Percentiles rank a stretch among this genome's conserved stretches.
These are phyloP conservation scores for Geodia barretti DNA, from an alignment of 37 sponge, comb jelly and placozoan species.

Conservation along the genomic window DNA sequence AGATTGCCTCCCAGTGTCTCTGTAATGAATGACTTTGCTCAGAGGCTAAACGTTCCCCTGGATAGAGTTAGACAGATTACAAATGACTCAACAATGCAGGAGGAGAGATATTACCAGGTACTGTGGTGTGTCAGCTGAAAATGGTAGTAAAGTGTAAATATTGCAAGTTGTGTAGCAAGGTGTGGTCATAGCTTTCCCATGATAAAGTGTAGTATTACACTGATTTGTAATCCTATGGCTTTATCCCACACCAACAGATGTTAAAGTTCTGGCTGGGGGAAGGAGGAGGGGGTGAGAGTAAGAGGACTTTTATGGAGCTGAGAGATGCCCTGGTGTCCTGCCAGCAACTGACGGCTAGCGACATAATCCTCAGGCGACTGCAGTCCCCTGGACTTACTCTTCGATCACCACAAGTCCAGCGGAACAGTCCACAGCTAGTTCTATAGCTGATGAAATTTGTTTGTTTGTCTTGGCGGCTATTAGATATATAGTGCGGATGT, in stretches of 20 bases:
- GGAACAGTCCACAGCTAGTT: no score
- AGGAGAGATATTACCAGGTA: neutral
- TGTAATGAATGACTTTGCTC: neutral
- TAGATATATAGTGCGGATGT: neutral
- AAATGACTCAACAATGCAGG: neutral
- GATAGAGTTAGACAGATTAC: neutral
- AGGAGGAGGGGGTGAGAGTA: neutral
- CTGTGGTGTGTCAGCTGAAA: neutral
- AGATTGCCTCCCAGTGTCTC: neutral
- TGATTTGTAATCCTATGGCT: no score
- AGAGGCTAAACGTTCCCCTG: neutral
- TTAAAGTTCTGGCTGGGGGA: neutral
- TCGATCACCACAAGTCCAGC: neutral
- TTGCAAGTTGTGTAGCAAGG: neutral
- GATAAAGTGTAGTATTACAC: no score
- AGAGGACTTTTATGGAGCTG: neutral
- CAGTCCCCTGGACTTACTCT: neutral
- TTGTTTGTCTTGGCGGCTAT: neutral
- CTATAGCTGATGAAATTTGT: neutral
- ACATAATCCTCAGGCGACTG: neutral
- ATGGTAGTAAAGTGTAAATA: neutral
- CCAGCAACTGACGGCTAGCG: neutral
- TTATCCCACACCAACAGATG: no score
- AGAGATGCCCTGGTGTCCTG: neutral
- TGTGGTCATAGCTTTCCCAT: no score